Evolutionary conservation across 2,797 vertebrate genomes (phyloP).

Genomic region (Pseudomugil tenellus): DNA sequence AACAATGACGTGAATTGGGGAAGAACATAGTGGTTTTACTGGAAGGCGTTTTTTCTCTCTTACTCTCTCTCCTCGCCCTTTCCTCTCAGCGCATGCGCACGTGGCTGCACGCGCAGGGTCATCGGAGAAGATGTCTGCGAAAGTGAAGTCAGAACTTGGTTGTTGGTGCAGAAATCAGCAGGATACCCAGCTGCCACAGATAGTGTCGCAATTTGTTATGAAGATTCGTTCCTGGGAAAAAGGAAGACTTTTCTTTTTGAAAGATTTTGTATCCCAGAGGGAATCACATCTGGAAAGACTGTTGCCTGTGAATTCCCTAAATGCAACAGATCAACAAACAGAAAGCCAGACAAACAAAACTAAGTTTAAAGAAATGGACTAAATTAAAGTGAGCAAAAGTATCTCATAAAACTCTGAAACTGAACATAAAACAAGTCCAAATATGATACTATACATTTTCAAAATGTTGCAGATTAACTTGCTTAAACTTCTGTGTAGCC

Average conservation of each 20-base stretch:
- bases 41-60: background rate
- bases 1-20: background rate
- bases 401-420: background rate
- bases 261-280: slow-evolving; percentile 5
- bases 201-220: background rate
- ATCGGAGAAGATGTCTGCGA: background rate
- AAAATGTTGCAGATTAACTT: background rate
- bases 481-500: too few relatives aligned
- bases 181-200: background rate
- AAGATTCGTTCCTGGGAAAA: background rate
- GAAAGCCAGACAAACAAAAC: too few relatives aligned
- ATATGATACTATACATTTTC: background rate
- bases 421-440: background rate
- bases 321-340: too few relatives aligned
- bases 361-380: background rate
- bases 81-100: slow-evolving; percentile 56
- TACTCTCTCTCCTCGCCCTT: background rate
- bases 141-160: slow-evolving; percentile 10
- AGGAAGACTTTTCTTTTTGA: too few relatives aligned
- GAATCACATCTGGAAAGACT: slow-evolving; percentile 52
- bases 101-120: slow-evolving; percentile 15
- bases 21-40: slow-evolving; percentile 21
- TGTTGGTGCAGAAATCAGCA: background rate
- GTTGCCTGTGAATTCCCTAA: slow-evolving; percentile 1
- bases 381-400: background rate